Percentiles rank a stretch among this genome's conserved stretches.
Conservation (phyloP, 2,113 vertebrate species). For the Cariama cristata region DNA sequence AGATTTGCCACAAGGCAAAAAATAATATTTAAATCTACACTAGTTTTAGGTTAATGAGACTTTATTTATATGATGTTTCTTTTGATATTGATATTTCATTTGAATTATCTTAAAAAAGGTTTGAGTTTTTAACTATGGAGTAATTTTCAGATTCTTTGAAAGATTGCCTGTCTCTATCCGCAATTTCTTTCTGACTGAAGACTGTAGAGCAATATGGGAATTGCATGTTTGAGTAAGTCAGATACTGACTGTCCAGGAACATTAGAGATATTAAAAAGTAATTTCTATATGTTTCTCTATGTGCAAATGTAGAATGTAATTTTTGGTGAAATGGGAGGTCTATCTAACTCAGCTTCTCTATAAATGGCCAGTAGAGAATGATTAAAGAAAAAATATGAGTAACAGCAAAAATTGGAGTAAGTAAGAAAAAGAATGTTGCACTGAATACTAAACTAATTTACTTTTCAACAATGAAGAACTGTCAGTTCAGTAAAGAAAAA, state of each 20-base stretch:
- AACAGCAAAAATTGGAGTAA: neutral
- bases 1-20: neutral
- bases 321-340: neutral
- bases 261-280: neutral
- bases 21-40: neutral
- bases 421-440: rapidly evolving
- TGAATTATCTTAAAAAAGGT: neutral
- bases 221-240: neutral
- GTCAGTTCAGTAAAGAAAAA: neutral
- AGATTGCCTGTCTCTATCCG: neutral
- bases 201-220: neutral
- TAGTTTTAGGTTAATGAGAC: neutral
- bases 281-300: neutral
- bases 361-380: neutral
- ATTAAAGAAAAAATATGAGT: neutral
- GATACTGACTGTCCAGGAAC: neutral
- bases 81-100: neutral
- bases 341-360: neutral
- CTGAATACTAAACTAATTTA: neutral
- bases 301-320: neutral
- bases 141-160: neutral
- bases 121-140: rapidly evolving
- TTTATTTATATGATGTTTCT: neutral
- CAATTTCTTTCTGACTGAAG: neutral
- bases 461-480: neutral